phyloP scores from a whole-genome alignment of 2,888 invertebrate species.

The Parnassius glacialis region DNA sequence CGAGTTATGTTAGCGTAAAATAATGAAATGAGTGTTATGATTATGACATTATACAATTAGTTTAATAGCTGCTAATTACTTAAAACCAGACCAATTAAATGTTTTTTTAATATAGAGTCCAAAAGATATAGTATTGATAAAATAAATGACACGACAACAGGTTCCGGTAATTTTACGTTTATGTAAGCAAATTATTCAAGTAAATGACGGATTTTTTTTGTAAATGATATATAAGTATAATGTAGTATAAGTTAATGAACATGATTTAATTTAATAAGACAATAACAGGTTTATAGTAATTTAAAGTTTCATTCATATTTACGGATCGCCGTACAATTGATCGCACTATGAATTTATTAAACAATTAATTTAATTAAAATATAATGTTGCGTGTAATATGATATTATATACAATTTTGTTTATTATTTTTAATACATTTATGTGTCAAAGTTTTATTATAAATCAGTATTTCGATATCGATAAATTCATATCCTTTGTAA shows the following conservation, averaged over 20 bases:
- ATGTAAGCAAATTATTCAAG: slow-evolving; percentile 4
- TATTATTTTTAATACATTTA: too few relatives aligned
- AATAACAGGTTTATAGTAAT: not conserved
- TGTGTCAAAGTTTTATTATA: too few relatives aligned
- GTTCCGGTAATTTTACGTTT: slow-evolving; percentile 1
- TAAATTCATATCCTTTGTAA: slow-evolving; percentile 7
- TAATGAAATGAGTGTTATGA: not conserved
- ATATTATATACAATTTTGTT: too few relatives aligned
- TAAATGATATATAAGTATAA: too few relatives aligned
- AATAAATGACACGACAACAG: not conserved
- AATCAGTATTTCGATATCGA: slow-evolving; percentile 38
- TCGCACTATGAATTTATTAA: not conserved
- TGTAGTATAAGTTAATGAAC: too few relatives aligned
- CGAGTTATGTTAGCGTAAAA: too few relatives aligned
- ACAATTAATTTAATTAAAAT: slow-evolving; percentile 8
- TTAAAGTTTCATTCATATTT: slow-evolving; percentile 7
- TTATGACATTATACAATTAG: slow-evolving; percentile 10
- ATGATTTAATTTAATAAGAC: too few relatives aligned
- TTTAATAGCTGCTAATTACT: slow-evolving; percentile 12
- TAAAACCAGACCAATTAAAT: slow-evolving; percentile 12
- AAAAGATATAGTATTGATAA: slow-evolving; percentile 1
- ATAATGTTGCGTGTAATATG: not conserved
- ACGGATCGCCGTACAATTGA: not conserved
- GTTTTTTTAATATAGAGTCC: not conserved
- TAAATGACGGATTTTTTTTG: slow-evolving; percentile 6